These are phyloP conservation scores for Pangasius sanitwongsei DNA, from an alignment of 2,797 vertebrate genomes.

Conservation along the genomic window DNA sequence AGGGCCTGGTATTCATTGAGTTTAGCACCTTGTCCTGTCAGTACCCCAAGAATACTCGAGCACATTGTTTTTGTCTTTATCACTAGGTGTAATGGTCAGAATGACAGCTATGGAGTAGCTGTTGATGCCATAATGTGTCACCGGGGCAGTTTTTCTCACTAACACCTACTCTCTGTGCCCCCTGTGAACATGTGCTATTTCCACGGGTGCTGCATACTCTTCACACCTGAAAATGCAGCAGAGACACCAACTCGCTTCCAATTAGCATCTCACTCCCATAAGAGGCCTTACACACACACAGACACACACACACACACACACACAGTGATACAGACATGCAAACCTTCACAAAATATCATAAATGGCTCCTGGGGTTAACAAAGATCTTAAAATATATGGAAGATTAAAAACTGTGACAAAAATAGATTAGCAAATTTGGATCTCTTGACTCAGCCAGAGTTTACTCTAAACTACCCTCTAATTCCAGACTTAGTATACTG, in stretches of 20 bases:
- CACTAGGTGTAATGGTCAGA: slow-evolving; percentile 24
- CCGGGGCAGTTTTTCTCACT: slow-evolving; percentile 44
- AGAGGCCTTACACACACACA: slow-evolving; percentile 40
- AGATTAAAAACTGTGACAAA: background rate
- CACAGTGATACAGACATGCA: slow-evolving; percentile 1
- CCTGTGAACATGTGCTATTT: slow-evolving; percentile 61
- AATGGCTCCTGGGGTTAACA: slow-evolving; percentile 14
- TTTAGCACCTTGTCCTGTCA: slow-evolving; percentile 45
- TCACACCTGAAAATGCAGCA: slow-evolving; percentile 82
- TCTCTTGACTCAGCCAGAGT: background rate
- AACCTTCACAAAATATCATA: slow-evolving; percentile 21
- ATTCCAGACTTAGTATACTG: background rate
- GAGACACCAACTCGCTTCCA: slow-evolving; percentile 78
- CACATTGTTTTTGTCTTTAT: slow-evolving; percentile 40
- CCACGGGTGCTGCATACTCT: slow-evolving; percentile 76
- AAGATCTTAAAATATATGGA: slow-evolving; percentile 8
- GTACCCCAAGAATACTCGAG: slow-evolving; percentile 24
- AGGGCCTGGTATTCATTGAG: slow-evolving; percentile 21
- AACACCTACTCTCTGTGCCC: slow-evolving; percentile 46
- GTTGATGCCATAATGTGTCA: slow-evolving; percentile 43
- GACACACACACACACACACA: slow-evolving; percentile 8
- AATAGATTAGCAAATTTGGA: background rate
- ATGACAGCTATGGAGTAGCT: slow-evolving; percentile 36
- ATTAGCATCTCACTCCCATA: slow-evolving; percentile 80
- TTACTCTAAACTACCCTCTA: background rate